Conservation (phyloP, 2,888 invertebrate genomes). For the Caenorhabditis panamensis region DNA sequence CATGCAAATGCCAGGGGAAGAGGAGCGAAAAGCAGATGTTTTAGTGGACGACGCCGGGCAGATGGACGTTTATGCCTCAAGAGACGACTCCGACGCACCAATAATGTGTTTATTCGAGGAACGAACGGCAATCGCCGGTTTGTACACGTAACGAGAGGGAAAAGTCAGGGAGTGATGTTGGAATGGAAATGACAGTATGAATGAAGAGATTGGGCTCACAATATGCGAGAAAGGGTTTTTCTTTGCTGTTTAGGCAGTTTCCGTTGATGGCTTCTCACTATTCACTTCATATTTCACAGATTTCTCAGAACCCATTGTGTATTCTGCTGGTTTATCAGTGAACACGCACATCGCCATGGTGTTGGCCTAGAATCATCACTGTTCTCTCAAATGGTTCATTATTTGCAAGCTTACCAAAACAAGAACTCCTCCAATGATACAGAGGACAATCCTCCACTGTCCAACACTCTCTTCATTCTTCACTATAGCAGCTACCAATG, state of each 20-base stretch:
- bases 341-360: slow-evolving; percentile 35
- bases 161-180: slow-evolving; percentile 7
- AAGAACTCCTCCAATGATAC: slow-evolving; percentile 44
- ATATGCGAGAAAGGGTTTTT: too few relatives aligned
- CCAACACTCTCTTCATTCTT: slow-evolving; percentile 62
- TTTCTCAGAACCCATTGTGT: slow-evolving; percentile 39
- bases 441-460: slow-evolving; percentile 62
- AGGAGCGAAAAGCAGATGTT: slow-evolving; percentile 62
- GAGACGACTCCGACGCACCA: slow-evolving; percentile 32
- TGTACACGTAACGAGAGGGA: slow-evolving; percentile 37
- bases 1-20: slow-evolving; percentile 59
- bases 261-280: neutral
- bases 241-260: neutral
- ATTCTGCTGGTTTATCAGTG: slow-evolving; percentile 60
- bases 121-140: slow-evolving; percentile 19
- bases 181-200: neutral
- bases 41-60: slow-evolving; percentile 48
- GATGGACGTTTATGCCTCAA: slow-evolving; percentile 56
- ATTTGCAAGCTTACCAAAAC: slow-evolving; percentile 26
- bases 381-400: neutral
- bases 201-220: neutral
- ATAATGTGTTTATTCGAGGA: slow-evolving; percentile 46
- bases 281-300: slow-evolving; percentile 47
- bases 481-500: slow-evolving; percentile 70
- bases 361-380: slow-evolving; percentile 59